phyloP scores from a whole-genome alignment of 2,113 vertebrate species.

The Anhinga anhinga region DNA sequence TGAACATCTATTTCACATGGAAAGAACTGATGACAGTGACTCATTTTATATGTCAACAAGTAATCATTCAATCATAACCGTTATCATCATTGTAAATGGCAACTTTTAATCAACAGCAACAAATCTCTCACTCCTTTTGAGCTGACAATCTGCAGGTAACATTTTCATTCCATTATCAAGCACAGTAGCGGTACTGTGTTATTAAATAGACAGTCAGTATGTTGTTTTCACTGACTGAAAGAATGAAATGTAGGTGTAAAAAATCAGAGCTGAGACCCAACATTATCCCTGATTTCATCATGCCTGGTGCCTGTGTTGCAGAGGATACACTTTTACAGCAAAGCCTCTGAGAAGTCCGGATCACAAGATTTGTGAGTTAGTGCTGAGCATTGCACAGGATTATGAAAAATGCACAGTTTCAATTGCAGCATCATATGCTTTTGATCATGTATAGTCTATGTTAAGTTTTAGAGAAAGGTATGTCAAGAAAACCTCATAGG shows the following conservation, averaged over 20 bases:
- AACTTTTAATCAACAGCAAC: background rate
- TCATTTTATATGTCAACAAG: background rate
- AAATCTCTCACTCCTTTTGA: background rate
- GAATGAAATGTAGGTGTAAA: background rate
- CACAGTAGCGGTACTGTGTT: background rate
- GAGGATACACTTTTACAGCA: background rate
- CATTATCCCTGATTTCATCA: background rate
- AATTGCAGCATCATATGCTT: background rate
- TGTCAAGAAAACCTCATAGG: background rate
- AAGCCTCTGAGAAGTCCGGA: background rate
- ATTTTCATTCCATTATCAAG: background rate
- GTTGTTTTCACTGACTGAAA: background rate
- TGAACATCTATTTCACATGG: background rate
- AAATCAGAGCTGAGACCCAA: background rate
- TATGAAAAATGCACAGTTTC: background rate
- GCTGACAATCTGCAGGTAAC: background rate
- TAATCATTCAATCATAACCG: background rate
- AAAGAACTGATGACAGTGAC: background rate
- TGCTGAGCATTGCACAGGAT: background rate
- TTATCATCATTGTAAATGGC: background rate
- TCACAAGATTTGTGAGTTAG: background rate
- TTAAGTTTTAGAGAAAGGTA: background rate
- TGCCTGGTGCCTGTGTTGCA: background rate
- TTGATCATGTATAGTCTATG: accelerated
- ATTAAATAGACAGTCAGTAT: background rate